Evolutionary conservation across 1,140 invertebrate species (phyloP).

Genomic region (Drosophila nigromelanica): DNA sequence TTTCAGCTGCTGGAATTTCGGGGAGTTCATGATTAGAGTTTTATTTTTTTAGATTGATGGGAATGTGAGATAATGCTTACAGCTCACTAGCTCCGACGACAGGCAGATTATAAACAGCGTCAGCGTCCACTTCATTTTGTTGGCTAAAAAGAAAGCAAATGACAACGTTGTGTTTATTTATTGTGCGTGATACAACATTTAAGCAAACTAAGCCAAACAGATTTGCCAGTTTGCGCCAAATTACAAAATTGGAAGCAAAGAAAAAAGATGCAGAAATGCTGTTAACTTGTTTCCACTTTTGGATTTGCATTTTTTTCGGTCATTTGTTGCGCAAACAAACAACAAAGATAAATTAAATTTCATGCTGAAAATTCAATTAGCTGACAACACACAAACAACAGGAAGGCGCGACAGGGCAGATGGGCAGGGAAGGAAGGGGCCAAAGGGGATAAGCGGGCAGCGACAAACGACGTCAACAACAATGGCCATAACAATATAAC

Average conservation of each 20-base stretch:
- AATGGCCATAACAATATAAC: slow-evolving; percentile 78
- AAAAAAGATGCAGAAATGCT: slow-evolving; percentile 30
- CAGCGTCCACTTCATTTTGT: slow-evolving; percentile 49
- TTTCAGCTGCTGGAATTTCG: slow-evolving; percentile 41
- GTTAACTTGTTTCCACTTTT: slow-evolving; percentile 42
- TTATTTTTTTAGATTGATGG: not conserved
- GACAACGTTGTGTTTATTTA: slow-evolving; percentile 46
- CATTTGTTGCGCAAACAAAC: slow-evolving; percentile 73
- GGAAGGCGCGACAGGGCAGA: slow-evolving; percentile 47
- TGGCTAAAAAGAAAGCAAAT: slow-evolving; percentile 43
- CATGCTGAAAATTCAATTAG: slow-evolving; percentile 81
- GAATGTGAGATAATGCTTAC: slow-evolving; percentile 20
- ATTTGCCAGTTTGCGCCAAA: slow-evolving; percentile 28
- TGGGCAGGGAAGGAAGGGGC: not conserved
- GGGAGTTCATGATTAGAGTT: not conserved
- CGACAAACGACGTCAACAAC: slow-evolving; percentile 44
- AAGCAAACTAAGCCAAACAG: slow-evolving; percentile 43
- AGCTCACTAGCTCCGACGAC: slow-evolving; percentile 26
- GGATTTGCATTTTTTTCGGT: slow-evolving; percentile 44
- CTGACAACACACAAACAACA: slow-evolving; percentile 56
- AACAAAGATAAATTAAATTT: slow-evolving; percentile 81
- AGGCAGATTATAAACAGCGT: slow-evolving; percentile 47
- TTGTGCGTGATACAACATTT: slow-evolving; percentile 6
- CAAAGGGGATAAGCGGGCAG: slow-evolving; percentile 14
- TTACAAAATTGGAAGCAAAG: slow-evolving; percentile 23